Conservation (phyloP, 2,797 vertebrate species). For the Diglossa cyanea region DNA sequence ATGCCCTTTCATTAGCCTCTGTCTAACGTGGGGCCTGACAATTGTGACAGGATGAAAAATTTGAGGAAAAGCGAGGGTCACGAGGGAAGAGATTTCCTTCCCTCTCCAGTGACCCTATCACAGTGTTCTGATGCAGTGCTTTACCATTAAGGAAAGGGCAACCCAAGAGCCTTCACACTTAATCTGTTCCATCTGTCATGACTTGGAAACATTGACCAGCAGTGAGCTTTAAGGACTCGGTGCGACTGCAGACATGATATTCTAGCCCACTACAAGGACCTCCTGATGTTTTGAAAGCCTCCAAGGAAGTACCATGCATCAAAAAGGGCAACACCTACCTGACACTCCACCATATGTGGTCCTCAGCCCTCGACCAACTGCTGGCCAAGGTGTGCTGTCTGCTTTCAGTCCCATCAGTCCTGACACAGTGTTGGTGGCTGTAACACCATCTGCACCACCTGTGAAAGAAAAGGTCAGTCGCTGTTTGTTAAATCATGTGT, state of each 20-base stretch:
- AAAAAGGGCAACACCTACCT: conserved; percentile 81
- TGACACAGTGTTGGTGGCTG: conserved; percentile 91
- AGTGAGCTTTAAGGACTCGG: conserved; percentile 61
- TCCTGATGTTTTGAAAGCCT: conserved; percentile 62
- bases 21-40: conserved; percentile 53
- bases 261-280: conserved; percentile 51
- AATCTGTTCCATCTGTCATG: conserved; percentile 81
- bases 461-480: conserved; percentile 10
- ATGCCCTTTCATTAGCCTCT: conserved; percentile 54
- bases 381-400: conserved; percentile 82
- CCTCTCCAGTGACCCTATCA: conserved; percentile 45
- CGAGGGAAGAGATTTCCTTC: conserved; percentile 36
- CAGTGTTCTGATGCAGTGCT: conserved; percentile 26
- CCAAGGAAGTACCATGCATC: conserved; percentile 63
- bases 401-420: conserved; percentile 86
- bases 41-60: conserved; percentile 69
- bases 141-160: conserved; percentile 71
- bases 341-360: conserved; percentile 88
- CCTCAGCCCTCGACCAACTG: conserved; percentile 74
- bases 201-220: conserved; percentile 76
- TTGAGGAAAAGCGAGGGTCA: conserved; percentile 48
- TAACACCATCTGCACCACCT: conserved; percentile 91
- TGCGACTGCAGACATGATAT: conserved; percentile 47
- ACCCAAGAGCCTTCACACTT: conserved; percentile 76
- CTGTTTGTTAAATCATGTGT: neutral